Base-by-base conservation (phyloP, 2,113 vertebrate species). In the Galbula dea region DNA sequence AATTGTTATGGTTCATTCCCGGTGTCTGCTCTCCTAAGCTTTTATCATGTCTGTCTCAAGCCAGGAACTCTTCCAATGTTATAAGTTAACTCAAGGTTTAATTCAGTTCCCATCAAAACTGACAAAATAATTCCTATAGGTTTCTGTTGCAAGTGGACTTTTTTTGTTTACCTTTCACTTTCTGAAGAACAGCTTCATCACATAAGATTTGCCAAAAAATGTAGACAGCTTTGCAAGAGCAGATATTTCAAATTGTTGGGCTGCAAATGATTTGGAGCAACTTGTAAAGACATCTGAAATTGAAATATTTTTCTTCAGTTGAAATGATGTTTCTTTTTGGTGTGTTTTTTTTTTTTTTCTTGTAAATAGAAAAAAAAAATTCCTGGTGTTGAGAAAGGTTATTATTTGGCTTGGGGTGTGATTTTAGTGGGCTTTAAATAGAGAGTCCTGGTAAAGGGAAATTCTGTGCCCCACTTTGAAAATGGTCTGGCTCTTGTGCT, bases 151-250 rank as follows among this genome's bases (percentile, higher is more conserved):
- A 63, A 86, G 32, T 37, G 76, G 39, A 51, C 77, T n/a, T 86
- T 93, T 27, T 58, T 83, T 2, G 0, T 78, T 81, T 88, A 77
- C 83, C 49, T 88, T 94, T 83, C 15, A 11, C 73, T 94, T 88
- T 86, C 88, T 34, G 30, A 83, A 82, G 83, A 75, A 15, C 22
- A 82, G 61, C 94, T 88, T 90, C 86, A 86, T 85, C 15, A 20
- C 54, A 39, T 20, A 54, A 66, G 81, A 80, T 91, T 69, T 73
- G 85, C 82, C 95, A 92, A 73, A 72, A 86, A 95, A 92, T 20
- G 49, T 36, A 94, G 96, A 94, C 78, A 62, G 84, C 69, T 92
- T 92, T 93, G 83, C 69, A 54, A 69, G 54, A 82, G 66, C 81
- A 89, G 92, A 82, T 80, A 73, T 81, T 96, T 88, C 66, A 78